Evolutionary conservation across 2,797 vertebrate species (phyloP), one percentile per base, ranked within the genome.

Genomic region (Malacoctenus gilli): DNA sequence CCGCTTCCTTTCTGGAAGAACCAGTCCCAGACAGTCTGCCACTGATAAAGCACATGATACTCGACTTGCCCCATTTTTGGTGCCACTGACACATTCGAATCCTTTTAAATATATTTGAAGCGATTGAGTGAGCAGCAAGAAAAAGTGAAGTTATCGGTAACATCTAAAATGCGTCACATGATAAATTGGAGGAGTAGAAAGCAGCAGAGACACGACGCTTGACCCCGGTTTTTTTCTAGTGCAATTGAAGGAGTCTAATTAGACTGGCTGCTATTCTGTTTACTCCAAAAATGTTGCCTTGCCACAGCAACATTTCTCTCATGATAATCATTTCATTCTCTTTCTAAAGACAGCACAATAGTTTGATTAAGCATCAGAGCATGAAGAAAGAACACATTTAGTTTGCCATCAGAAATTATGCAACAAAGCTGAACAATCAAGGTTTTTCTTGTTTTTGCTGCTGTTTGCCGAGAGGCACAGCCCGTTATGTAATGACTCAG

Each of bases 371-470:
- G 13, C 35, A 30, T 60, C 14, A 47, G n/a, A 36, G 15, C 0
- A 8, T 3, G 22, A 53, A 46, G 22, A 30, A 35, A 58, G 19
- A 5, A 5, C 23, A 14, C 13, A 50, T 6, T 36, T 16, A 59
- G 11, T 21, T 12, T n/a, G 18, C 23, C 20, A 36, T 53, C 14
- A 55, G 15, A 68, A 58, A 62, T 75, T 36, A 73, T 61, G 47
- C 67, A 75, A 50, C 54, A 18, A 57, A 58, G 15, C 37, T 34
- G 5, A 37, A 32, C 14, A 52, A 59, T 66, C 44, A 42, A 21
- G 36, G n/a, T n/a, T n/a, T n/a, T n/a, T n/a, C n/a, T n/a, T n/a
- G n/a, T n/a, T n/a, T n/a, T n/a, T n/a, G n/a, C n/a, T n/a, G n/a
- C n/a, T n/a, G n/a, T n/a, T n/a, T n/a, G n/a, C n/a, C n/a, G n/a